Percentiles rank a stretch among this genome's conserved stretches.
Conservation (phyloP, 2,888 invertebrate species). For the Timandra comae region DNA sequence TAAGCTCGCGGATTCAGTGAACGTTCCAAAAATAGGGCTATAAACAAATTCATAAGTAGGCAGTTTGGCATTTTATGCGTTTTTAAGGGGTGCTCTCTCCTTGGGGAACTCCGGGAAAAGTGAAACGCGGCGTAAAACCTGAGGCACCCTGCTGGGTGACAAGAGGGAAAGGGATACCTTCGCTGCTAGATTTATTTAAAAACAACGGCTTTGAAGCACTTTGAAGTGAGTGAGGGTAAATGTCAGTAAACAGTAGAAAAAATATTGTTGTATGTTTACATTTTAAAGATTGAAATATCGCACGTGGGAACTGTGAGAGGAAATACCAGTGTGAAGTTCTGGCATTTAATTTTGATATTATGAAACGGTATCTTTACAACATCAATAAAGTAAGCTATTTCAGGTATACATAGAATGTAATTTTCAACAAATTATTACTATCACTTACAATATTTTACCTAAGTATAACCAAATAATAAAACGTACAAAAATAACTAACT, state of each 20-base stretch:
- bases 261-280: conserved; percentile 2
- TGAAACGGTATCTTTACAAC: no score
- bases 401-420: no score
- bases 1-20: conserved; percentile 38
- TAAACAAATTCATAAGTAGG: conserved; percentile 77
- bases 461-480: no score
- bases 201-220: conserved; percentile 10
- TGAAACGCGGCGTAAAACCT: conserved; percentile 67
- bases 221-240: conserved; percentile 3
- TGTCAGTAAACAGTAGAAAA: conserved; percentile 2
- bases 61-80: conserved; percentile 66
- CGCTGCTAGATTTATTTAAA: conserved; percentile 20
- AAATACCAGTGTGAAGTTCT: no score
- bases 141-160: conserved; percentile 52
- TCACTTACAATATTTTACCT: no score
- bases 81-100: conserved; percentile 64
- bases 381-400: no score
- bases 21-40: conserved; percentile 55
- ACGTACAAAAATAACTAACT: no score
- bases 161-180: conserved; percentile 34
- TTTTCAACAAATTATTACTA: no score
- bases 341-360: no score
- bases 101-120: conserved; percentile 55
- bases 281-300: no score
- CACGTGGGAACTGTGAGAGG: no score